phyloP scores from a whole-genome alignment of 2,888 invertebrate genomes.

The Agrotis puta region DNA sequence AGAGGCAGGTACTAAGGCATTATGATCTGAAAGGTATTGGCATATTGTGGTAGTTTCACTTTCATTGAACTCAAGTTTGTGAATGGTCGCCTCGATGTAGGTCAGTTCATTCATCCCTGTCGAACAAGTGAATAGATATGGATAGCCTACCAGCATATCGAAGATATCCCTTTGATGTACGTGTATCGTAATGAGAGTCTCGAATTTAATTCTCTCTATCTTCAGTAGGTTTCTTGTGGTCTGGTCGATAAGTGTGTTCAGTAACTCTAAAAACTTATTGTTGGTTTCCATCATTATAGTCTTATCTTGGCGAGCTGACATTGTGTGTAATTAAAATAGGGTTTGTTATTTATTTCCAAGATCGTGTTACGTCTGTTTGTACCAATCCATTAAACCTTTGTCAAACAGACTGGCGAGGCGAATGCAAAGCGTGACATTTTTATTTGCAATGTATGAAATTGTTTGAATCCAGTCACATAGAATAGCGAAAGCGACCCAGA shows the following conservation, averaged over 20 bases:
- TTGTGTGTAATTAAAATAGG: slow-evolving; percentile 64
- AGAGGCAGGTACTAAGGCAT: slow-evolving; percentile 35
- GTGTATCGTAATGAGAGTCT: slow-evolving; percentile 98
- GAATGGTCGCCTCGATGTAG: neutral
- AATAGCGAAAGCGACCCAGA: no score
- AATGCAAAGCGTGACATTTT: no score
- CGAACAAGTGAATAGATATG: neutral
- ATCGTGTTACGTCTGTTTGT: no score
- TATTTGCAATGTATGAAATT: no score
- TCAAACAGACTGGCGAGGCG: no score
- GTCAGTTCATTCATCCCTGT: neutral
- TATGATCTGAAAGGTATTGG: slow-evolving; percentile 18
- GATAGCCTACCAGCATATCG: slow-evolving; percentile 95
- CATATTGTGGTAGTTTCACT: slow-evolving; percentile 42
- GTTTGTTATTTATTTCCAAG: no score
- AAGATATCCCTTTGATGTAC: slow-evolving; percentile 99
- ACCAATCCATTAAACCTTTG: no score
- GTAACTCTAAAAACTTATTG: slow-evolving; percentile 97
- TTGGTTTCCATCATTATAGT: slow-evolving; percentile 99
- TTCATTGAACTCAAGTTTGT: slow-evolving; percentile 25
- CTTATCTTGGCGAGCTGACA: slow-evolving; percentile 97
- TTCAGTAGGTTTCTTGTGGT: slow-evolving; percentile 97
- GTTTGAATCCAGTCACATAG: no score
- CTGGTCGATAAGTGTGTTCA: slow-evolving; percentile 98
- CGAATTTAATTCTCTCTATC: slow-evolving; percentile 98